A percentile compares a stretch with the other conserved stretches of the same genome.
These are phyloP conservation scores for Caretta caretta DNA, from an alignment of 2,113 vertebrate species.

Conservation along the genomic window DNA sequence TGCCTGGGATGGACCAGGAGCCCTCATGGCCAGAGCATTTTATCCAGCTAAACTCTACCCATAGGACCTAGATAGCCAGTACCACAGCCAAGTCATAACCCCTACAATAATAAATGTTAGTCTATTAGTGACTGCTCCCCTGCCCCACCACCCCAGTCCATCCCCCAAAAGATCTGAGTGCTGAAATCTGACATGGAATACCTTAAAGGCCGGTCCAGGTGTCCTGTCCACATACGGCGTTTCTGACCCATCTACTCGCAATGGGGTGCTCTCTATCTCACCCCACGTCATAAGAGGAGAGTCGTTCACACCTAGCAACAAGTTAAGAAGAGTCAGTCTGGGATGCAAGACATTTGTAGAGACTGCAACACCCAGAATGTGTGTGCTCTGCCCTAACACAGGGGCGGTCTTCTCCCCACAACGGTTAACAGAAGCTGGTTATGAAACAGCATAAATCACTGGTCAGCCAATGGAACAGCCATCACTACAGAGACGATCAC, in stretches of 20 bases:
- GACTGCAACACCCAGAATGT: background rate
- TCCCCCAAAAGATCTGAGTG: background rate
- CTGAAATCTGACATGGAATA: constrained; percentile 52
- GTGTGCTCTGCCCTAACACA: background rate
- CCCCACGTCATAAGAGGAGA: constrained; percentile 99
- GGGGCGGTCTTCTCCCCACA: background rate
- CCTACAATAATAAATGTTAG: background rate
- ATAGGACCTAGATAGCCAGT: background rate
- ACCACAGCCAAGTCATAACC: constrained; percentile 8
- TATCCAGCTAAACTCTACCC: constrained; percentile 6
- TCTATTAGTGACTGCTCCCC: background rate
- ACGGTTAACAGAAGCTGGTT: background rate
- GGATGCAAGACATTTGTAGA: background rate
- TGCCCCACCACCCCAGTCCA: background rate
- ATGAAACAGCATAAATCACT: background rate
- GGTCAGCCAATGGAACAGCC: background rate
- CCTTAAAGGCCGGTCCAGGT: constrained; percentile 97
- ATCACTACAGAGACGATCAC: background rate
- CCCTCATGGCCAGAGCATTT: background rate
- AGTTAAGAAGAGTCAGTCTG: background rate
- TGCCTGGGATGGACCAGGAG: background rate
- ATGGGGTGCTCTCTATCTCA: constrained; percentile 95
- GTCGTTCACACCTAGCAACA: constrained; percentile 86
- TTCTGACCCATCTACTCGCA: constrained; percentile 93
- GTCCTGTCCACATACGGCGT: constrained; percentile 91